phyloP scores from a whole-genome alignment of 2,113 vertebrate species.

The Ancistrus triradiatus region DNA sequence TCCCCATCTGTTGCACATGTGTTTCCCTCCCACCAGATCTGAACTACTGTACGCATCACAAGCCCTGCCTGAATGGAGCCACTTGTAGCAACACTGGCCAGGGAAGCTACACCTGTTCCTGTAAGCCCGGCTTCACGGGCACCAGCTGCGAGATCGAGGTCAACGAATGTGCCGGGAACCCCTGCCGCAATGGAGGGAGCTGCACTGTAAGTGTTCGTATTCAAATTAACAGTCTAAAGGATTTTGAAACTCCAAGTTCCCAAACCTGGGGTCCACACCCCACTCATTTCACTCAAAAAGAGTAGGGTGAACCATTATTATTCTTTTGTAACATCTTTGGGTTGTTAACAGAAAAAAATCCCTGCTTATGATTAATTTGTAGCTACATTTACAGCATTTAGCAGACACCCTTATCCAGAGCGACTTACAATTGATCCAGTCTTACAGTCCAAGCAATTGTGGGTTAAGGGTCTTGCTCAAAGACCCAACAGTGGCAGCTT shows the following conservation, averaged over 20 bases:
- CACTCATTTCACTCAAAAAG: slow-evolving; percentile 15
- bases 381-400: too few relatives aligned
- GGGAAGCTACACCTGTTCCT: slow-evolving; percentile 97
- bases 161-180: slow-evolving; percentile 82
- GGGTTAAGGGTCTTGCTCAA: too few relatives aligned
- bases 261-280: too few relatives aligned
- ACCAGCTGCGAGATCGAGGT: slow-evolving; percentile 87
- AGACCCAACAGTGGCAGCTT: too few relatives aligned
- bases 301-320: neutral
- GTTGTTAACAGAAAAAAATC: too few relatives aligned
- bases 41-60: slow-evolving; percentile 98
- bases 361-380: too few relatives aligned
- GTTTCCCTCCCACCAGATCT: slow-evolving; percentile 74
- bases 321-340: too few relatives aligned
- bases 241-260: too few relatives aligned
- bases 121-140: slow-evolving; percentile 84
- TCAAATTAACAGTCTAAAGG: too few relatives aligned
- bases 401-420: too few relatives aligned
- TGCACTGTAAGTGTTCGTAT: slow-evolving; percentile 83
- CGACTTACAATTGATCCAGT: too few relatives aligned
- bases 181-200: slow-evolving; percentile 91
- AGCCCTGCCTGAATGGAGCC: slow-evolving; percentile 92
- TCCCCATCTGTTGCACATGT: slow-evolving; percentile 59
- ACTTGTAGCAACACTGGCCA: slow-evolving; percentile 96
- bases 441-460: too few relatives aligned